These are phyloP conservation scores for Rhingia rostrata DNA, from an alignment of 2,888 invertebrate species.

Conservation along the genomic window DNA sequence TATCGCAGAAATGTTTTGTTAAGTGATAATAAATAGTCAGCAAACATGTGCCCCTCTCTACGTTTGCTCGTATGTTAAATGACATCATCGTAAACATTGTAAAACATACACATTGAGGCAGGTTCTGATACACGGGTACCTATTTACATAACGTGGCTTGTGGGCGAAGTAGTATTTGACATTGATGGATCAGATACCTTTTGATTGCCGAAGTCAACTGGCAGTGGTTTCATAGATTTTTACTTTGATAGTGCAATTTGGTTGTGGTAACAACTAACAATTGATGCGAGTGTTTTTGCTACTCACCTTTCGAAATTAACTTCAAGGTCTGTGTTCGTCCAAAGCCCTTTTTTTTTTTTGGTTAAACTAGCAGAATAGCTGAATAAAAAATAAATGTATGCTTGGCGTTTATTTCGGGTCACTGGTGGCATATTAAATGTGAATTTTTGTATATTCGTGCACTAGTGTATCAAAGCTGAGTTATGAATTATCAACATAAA, in stretches of 20 bases:
- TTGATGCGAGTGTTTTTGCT: not conserved
- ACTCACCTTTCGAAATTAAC: not conserved
- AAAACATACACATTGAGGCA: constrained; percentile 43
- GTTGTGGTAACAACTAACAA: not conserved
- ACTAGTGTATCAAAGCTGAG: too few relatives aligned
- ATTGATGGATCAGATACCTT: constrained; percentile 9
- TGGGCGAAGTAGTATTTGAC: constrained; percentile 6
- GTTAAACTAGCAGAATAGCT: not conserved
- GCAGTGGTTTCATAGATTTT: not conserved
- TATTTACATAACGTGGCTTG: constrained; percentile 9
- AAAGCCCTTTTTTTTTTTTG: not conserved
- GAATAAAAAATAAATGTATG: too few relatives aligned
- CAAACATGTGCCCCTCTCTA: constrained; percentile 14
- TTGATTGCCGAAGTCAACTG: not conserved
- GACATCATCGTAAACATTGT: constrained; percentile 52
- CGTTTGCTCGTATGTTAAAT: constrained; percentile 26
- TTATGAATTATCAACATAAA: too few relatives aligned
- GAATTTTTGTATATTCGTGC: too few relatives aligned
- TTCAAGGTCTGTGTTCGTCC: not conserved
- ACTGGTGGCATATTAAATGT: too few relatives aligned
- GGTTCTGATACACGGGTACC: constrained; percentile 39
- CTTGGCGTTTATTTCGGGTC: too few relatives aligned
- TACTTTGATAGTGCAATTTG: not conserved
- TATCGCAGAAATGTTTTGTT: constrained; percentile 21
- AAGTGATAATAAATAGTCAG: constrained; percentile 41